These are phyloP conservation scores for Tonatia bakeri DNA, from an alignment of 2,113 vertebrate species.

Conservation along the genomic window DNA sequence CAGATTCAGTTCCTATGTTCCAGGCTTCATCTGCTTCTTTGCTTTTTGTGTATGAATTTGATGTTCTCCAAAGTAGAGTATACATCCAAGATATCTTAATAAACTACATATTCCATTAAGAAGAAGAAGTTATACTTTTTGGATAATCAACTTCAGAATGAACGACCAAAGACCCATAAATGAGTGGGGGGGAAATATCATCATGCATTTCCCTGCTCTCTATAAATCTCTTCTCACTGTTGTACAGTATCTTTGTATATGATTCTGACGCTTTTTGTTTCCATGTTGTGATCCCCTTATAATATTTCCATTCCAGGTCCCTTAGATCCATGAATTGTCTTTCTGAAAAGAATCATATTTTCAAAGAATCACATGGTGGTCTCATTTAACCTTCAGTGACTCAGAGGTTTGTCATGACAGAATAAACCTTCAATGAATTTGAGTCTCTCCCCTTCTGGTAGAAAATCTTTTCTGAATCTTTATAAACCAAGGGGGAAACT, in stretches of 20 bases:
- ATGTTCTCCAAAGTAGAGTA: background rate
- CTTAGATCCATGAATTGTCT: slow-evolving; percentile 64
- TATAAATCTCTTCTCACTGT: slow-evolving; percentile 53
- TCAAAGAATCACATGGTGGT: slow-evolving; percentile 12
- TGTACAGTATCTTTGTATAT: background rate
- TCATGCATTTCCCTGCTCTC: background rate
- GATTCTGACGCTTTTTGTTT: background rate
- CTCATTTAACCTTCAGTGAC: background rate
- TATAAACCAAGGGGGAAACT: background rate
- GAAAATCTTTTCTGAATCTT: background rate
- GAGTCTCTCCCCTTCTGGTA: background rate
- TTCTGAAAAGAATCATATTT: slow-evolving; percentile 61
- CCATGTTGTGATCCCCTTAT: slow-evolving; percentile 56
- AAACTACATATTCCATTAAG: background rate
- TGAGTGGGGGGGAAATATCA: background rate
- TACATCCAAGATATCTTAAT: background rate
- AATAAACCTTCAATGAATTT: background rate
- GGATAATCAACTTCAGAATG: background rate
- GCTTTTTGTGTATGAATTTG: background rate
- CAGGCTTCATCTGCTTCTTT: background rate
- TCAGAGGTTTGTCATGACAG: background rate
- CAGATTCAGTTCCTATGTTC: background rate
- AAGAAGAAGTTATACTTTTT: background rate
- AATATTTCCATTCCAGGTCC: slow-evolving; percentile 66
- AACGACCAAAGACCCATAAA: background rate